Evolutionary conservation across 1,140 invertebrate species (phyloP).

Genomic region (Ceratosolen fusciceps): DNA sequence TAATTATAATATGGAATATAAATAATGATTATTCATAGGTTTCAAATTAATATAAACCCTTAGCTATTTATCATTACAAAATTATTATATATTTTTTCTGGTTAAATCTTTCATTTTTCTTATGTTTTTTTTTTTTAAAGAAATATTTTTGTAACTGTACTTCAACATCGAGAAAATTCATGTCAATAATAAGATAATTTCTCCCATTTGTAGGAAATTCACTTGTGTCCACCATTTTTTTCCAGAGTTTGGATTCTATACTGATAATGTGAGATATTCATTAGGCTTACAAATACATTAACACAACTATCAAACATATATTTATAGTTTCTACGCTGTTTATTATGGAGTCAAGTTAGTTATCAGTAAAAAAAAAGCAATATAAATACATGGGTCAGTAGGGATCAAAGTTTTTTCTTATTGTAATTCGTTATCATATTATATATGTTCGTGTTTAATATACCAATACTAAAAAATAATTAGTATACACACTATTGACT

Average conservation of each 20-base stretch:
- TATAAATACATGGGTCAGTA: slow-evolving; percentile 46
- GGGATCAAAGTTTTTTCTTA: slow-evolving; percentile 44
- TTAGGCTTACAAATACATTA: slow-evolving; percentile 37
- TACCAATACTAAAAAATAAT: slow-evolving; percentile 24
- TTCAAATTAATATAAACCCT: not conserved
- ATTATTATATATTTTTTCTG: slow-evolving; percentile 18
- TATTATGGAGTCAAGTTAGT: slow-evolving; percentile 13
- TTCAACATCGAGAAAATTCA: slow-evolving; percentile 52
- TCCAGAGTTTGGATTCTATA: slow-evolving; percentile 15
- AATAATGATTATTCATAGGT: not conserved
- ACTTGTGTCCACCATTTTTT: slow-evolving; percentile 38
- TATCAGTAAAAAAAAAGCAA: slow-evolving; percentile 41
- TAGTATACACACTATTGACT: not conserved
- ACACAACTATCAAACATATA: slow-evolving; percentile 27
- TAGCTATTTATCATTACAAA: not conserved
- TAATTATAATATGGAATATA: not conserved
- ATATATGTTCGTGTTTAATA: slow-evolving; percentile 15
- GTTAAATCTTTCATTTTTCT: too few relatives aligned
- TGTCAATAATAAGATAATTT: slow-evolving; percentile 53
- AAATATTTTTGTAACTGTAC: slow-evolving; percentile 50
- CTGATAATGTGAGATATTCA: slow-evolving; percentile 32
- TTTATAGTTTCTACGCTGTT: slow-evolving; percentile 26
- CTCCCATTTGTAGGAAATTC: slow-evolving; percentile 40
- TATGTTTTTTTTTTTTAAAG: slow-evolving; percentile 10
- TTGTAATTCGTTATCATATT: slow-evolving; percentile 48